These are phyloP conservation scores for Empidonax traillii DNA, from an alignment of 2,113 vertebrate genomes.

Conservation along the genomic window DNA sequence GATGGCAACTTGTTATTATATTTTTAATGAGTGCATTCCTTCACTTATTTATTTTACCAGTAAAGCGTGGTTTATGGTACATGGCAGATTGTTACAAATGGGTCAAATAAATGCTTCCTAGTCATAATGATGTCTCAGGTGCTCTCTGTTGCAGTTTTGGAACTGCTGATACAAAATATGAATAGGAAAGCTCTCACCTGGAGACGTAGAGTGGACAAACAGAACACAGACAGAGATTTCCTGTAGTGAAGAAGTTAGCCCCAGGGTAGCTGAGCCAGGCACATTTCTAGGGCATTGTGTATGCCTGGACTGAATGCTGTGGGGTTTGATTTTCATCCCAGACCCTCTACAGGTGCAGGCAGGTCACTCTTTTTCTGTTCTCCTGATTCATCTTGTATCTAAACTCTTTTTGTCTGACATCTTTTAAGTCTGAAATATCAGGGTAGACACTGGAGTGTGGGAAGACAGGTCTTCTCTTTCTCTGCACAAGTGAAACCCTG, in stretches of 20 bases:
- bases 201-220: not conserved
- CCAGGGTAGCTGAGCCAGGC: not conserved
- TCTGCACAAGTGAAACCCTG: not conserved
- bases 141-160: conserved; percentile 44
- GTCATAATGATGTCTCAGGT: conserved; percentile 51
- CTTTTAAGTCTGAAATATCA: not conserved
- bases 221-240: not conserved
- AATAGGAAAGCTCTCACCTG: not conserved
- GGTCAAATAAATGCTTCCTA: conserved; percentile 64
- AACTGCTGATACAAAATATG: conserved; percentile 20
- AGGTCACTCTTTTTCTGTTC: not conserved
- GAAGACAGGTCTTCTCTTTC: not conserved
- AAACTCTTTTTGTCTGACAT: not conserved
- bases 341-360: not conserved
- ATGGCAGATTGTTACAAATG: conserved; percentile 74
- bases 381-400: not conserved
- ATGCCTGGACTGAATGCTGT: not conserved
- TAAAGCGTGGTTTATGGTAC: conserved; percentile 66
- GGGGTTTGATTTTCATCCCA: not conserved
- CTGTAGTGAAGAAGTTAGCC: not conserved
- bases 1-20: conserved; percentile 72
- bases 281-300: not conserved
- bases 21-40: conserved; percentile 68
- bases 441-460: not conserved
- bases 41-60: conserved; percentile 58